Evolutionary conservation across 2,888 invertebrate species (phyloP).

Genomic region (Rhamphomyia laevipes): DNA sequence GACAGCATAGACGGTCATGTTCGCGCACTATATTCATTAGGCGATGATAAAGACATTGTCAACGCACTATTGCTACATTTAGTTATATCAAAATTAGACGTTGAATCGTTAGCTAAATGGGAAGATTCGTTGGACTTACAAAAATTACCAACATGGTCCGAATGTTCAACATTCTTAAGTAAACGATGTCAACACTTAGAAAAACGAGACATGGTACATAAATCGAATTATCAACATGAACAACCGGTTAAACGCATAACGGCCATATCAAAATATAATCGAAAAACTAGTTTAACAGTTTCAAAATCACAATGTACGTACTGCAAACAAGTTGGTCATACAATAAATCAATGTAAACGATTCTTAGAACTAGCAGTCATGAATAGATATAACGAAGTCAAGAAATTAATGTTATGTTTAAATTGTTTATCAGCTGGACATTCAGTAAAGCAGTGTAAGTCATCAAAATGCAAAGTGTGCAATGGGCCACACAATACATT

Average conservation of each 20-base stretch:
- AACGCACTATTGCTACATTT: slow-evolving; percentile 8
- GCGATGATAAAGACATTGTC: slow-evolving; percentile 7
- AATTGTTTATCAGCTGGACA: neutral
- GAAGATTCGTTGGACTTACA: slow-evolving; percentile 10
- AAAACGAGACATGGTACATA: neutral
- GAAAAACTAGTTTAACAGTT: neutral
- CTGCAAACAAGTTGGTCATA: neutral
- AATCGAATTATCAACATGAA: neutral
- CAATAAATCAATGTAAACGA: neutral
- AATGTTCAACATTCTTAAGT: slow-evolving; percentile 7
- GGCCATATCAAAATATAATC: neutral
- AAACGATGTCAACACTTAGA: slow-evolving; percentile 5
- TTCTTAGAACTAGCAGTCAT: no score
- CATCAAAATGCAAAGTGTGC: neutral
- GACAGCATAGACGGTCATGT: slow-evolving; percentile 8
- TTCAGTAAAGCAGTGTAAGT: neutral
- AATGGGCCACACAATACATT: neutral
- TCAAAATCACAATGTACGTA: neutral
- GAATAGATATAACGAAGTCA: neutral
- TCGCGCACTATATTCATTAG: slow-evolving; percentile 5
- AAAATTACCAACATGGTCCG: slow-evolving; percentile 9
- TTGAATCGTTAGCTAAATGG: slow-evolving; percentile 8
- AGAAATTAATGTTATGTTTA: neutral
- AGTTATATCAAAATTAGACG: slow-evolving; percentile 9
- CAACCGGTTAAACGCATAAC: neutral